Percentiles rank a stretch among this genome's conserved stretches.
Evolutionary conservation across 2,888 invertebrate species (phyloP).

Genomic region (Chymomyza fuscimana): DNA sequence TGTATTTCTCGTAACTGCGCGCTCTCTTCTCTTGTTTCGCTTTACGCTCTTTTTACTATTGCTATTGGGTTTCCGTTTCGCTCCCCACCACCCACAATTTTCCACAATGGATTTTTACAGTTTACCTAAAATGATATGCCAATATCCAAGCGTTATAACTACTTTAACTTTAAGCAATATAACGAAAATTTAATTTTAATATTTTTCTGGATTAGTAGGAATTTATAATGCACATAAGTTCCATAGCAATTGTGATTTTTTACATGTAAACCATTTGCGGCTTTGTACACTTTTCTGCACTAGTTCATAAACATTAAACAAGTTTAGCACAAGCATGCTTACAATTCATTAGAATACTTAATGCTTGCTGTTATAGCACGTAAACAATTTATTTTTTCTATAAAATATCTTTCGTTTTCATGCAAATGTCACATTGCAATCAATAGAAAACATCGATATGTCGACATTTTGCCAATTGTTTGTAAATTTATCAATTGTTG

Average conservation of each 20-base stretch:
- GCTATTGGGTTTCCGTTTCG: constrained; percentile 57
- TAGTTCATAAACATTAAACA: constrained; percentile 1
- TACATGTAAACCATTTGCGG: background rate
- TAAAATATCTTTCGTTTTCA: constrained; percentile 34
- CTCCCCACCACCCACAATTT: constrained; percentile 73
- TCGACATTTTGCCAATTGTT: background rate
- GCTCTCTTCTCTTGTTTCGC: constrained; percentile 42
- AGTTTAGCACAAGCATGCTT: constrained; percentile 23
- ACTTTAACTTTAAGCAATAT: constrained; percentile 2
- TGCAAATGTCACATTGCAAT: constrained; percentile 32
- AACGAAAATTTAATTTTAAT: background rate
- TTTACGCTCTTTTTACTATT: constrained; percentile 48
- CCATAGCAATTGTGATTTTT: background rate
- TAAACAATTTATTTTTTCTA: constrained; percentile 3
- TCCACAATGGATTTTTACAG: constrained; percentile 73
- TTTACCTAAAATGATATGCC: constrained; percentile 62
- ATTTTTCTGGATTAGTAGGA: background rate
- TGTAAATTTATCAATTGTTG: background rate
- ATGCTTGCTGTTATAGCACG: constrained; percentile 20
- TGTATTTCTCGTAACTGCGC: constrained; percentile 50
- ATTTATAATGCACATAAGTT: background rate
- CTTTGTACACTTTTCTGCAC: constrained; percentile 9
- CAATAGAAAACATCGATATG: background rate
- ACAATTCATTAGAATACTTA: constrained; percentile 50
- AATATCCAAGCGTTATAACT: constrained; percentile 21